Evolutionary conservation across 2,888 invertebrate species (phyloP).

Genomic region (Cryptophagus acutangulus): DNA sequence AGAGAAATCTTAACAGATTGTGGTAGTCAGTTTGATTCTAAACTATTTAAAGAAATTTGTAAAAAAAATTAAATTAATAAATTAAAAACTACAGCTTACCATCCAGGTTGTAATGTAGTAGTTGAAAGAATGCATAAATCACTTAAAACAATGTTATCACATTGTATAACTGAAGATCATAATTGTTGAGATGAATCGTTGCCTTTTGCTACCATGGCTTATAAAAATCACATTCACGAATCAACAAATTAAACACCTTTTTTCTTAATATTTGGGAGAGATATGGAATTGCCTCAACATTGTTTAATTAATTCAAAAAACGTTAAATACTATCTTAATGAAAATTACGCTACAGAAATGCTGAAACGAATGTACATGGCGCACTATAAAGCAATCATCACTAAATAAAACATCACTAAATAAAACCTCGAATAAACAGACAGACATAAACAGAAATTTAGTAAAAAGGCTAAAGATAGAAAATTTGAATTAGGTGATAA

Average conservation of each 20-base stretch:
- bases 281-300: conserved; percentile 10
- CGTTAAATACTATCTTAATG: conserved; percentile 10
- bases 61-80: conserved; percentile 25
- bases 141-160: conserved; percentile 30
- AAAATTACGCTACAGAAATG: conserved; percentile 14
- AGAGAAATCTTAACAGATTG: conserved; percentile 31
- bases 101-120: conserved; percentile 33
- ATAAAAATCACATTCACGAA: conserved; percentile 18
- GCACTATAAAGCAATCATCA: conserved; percentile 7
- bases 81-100: conserved; percentile 30
- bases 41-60: conserved; percentile 28
- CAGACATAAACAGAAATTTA: conserved; percentile 6
- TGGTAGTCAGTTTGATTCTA: conserved; percentile 30
- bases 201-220: conserved; percentile 29
- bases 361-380: conserved; percentile 5
- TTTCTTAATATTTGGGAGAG: conserved; percentile 24
- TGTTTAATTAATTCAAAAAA: conserved; percentile 14
- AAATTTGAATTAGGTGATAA: conserved; percentile 11
- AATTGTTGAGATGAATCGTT: conserved; percentile 32
- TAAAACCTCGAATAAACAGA: background rate
- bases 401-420: conserved; percentile 5
- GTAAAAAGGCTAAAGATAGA: background rate
- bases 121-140: conserved; percentile 33
- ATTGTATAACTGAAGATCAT: conserved; percentile 26
- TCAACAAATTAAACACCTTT: conserved; percentile 24